Evolutionary conservation across 2,797 vertebrate species (phyloP), one percentile per base, ranked within the genome.

Genomic region (Astyanax mexicanus): DNA sequence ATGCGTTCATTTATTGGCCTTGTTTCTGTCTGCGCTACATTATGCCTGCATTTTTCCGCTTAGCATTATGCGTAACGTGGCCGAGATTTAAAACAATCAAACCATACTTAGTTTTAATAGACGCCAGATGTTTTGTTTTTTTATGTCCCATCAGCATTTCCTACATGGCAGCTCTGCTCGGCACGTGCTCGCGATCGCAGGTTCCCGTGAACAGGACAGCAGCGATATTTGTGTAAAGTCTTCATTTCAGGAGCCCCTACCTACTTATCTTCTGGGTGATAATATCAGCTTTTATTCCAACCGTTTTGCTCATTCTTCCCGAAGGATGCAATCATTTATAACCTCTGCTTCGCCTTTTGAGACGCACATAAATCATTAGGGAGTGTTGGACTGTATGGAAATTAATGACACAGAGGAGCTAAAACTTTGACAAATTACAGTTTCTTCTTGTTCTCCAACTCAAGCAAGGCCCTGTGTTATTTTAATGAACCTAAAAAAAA

Each of bases 381-480:
- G 91, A 93, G 91, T 88, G 83, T 82, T 86, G 80, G 82, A 84
- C 86, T 79, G 82, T 90, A 89, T 91, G 90, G 88, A 92, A 93
- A 94, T 93, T 83, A 92, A 92, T 93, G 89, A 72, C 81, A 81
- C 86, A 84, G 85, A 86, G 88, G 86, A 87, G 90, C 82, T 84
- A 91, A 90, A 92, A 90, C 85, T 83, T 89, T 93, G 92, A 93
- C 89, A 93, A 94, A 93, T 93, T 92, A 89, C 90, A 75, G 80
- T 88, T 89, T 89, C 85, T 84, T 82, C 84, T 89, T 79, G 65
- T 89, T 85, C 90, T 84, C 81, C 77, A 78, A 78, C 80, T 86
- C 88, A 89, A 85, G 88, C 84, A 86, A 89, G 83, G 69, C 85
- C 88, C 91, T 86, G 83, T 88, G 85, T 89, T 89, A 83, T 89